Evolutionary conservation across 2,113 vertebrate genomes (phyloP).

Genomic region (Eublepharis macularius): DNA sequence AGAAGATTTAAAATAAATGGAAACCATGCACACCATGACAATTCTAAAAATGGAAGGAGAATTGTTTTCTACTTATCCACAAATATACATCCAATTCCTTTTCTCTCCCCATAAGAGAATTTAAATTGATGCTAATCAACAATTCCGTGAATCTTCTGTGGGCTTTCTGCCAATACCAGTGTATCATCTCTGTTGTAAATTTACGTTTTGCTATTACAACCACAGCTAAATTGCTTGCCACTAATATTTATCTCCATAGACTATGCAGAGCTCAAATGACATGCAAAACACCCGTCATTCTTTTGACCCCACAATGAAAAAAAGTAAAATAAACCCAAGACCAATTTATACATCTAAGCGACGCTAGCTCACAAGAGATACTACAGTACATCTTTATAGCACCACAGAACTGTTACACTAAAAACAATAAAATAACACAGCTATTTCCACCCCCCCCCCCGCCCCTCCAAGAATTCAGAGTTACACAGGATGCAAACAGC

Average conservation of each 20-base stretch:
- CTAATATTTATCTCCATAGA: neutral
- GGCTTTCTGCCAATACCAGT: neutral
- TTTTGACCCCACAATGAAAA: neutral
- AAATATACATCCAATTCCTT: neutral
- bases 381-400: neutral
- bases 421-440: neutral
- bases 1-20: neutral
- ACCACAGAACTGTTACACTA: neutral
- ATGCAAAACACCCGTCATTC: neutral
- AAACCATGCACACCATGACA: neutral
- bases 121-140: neutral
- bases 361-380: neutral
- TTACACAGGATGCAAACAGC: neutral
- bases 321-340: neutral
- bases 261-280: neutral
- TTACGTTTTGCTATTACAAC: neutral
- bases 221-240: neutral
- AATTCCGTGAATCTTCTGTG: neutral
- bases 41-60: neutral
- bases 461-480: neutral
- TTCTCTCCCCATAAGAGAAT: neutral
- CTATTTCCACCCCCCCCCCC: no score
- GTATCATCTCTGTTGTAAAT: no score
- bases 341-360: neutral
- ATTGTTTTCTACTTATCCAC: neutral